phyloP scores from a whole-genome alignment of 2,888 invertebrate species.

The Trachelus troglodyta region DNA sequence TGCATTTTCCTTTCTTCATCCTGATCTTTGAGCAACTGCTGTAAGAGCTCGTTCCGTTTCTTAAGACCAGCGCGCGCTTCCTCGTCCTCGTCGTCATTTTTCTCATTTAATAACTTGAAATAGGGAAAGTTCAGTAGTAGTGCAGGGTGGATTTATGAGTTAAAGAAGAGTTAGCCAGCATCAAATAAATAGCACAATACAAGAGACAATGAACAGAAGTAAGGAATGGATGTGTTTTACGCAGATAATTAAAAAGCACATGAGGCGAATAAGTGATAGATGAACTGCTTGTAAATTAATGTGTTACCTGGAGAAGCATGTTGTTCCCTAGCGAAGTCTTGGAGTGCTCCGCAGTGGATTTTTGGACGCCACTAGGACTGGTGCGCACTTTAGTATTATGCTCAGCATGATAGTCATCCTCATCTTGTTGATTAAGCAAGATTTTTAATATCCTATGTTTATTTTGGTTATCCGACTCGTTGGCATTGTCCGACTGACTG shows the following conservation, averaged over 20 bases:
- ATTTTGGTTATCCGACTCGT: slow-evolving; percentile 62
- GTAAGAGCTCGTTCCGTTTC: slow-evolving; percentile 73
- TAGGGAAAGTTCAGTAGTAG: slow-evolving; percentile 7
- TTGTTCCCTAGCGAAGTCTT: slow-evolving; percentile 69
- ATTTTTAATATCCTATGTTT: slow-evolving; percentile 71
- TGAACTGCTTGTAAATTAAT: neutral
- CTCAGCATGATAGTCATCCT: slow-evolving; percentile 70
- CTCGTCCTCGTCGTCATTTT: slow-evolving; percentile 82
- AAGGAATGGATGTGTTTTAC: neutral
- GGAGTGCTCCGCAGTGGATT: slow-evolving; percentile 60
- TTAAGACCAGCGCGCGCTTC: slow-evolving; percentile 72
- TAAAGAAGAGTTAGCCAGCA: slow-evolving; percentile 16
- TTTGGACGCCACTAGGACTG: slow-evolving; percentile 53
- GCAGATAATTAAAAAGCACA: neutral
- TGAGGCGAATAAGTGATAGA: neutral
- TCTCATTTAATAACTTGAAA: slow-evolving; percentile 82
- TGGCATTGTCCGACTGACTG: slow-evolving; percentile 48
- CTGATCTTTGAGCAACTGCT: slow-evolving; percentile 72
- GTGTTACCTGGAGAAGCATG: slow-evolving; percentile 74
- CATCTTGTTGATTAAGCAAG: slow-evolving; percentile 76
- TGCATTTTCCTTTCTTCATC: slow-evolving; percentile 67
- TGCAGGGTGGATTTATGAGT: neutral
- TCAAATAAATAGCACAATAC: neutral
- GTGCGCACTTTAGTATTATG: slow-evolving; percentile 67
- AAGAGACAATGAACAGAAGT: neutral